Percentiles rank a stretch among this genome's conserved stretches.
Conservation (phyloP, 2,113 vertebrate species). For the Agapornis roseicollis region DNA sequence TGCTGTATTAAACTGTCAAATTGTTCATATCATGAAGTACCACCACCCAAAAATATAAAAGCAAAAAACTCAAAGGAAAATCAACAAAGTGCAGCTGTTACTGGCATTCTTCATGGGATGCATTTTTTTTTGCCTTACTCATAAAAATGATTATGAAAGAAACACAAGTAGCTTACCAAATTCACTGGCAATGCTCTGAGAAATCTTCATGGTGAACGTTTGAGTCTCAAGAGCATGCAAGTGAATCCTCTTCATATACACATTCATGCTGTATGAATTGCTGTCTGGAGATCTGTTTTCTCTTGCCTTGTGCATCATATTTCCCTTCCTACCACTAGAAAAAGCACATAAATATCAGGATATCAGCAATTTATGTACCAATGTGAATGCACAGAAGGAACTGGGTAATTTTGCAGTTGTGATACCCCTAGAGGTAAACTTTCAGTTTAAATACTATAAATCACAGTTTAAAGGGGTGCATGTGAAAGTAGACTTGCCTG, state of each 20-base stretch:
- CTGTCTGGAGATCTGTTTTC: neutral
- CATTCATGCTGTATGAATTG: neutral
- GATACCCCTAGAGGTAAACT: slow-evolving; percentile 17
- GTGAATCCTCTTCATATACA: neutral
- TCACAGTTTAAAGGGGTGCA: slow-evolving; percentile 10
- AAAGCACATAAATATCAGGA: neutral
- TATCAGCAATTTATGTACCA: neutral
- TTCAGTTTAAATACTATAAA: slow-evolving; percentile 44
- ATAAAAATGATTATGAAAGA: slow-evolving; percentile 2
- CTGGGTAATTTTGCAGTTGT: neutral
- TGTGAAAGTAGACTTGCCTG: neutral
- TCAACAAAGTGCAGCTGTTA: neutral
- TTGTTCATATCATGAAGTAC: neutral
- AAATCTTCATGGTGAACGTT: neutral
- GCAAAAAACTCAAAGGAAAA: neutral
- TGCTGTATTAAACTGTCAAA: neutral
- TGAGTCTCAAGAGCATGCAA: neutral
- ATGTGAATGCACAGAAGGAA: neutral
- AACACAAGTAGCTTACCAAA: neutral
- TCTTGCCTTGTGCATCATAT: neutral
- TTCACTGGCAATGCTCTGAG: neutral
- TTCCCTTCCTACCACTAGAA: neutral
- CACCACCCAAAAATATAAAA: neutral
- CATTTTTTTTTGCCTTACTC: neutral
- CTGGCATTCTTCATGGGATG: neutral